Conservation (phyloP, 2,797 vertebrate species). For the Mareca penelope region DNA sequence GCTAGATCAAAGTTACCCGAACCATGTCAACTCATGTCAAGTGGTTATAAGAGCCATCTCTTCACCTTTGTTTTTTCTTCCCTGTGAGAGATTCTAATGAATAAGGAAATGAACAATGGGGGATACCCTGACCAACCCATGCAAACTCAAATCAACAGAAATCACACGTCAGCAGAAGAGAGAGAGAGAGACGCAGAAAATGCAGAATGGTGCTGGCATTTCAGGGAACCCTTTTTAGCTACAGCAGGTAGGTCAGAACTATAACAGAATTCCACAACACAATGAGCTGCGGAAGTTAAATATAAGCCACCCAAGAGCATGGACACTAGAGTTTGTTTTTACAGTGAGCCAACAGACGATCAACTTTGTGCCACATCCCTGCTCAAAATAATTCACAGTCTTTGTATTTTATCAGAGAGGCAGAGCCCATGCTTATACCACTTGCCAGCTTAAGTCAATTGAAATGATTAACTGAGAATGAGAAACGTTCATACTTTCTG, state of each 20-base stretch:
- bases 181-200: not conserved
- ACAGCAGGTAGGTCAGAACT: conserved; percentile 54
- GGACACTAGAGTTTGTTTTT: conserved; percentile 39
- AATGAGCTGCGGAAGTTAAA: conserved; percentile 47
- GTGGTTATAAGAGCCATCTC: not conserved
- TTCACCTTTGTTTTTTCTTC: not conserved
- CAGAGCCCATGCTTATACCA: not conserved
- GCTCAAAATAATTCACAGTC: conserved; percentile 35
- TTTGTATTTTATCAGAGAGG: conserved; percentile 28
- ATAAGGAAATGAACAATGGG: not conserved
- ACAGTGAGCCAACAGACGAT: not conserved
- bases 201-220: not conserved
- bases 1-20: not conserved
- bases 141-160: not conserved
- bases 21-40: not conserved
- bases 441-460: not conserved
- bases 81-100: not conserved
- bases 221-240: conserved; percentile 33
- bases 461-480: conserved; percentile 2
- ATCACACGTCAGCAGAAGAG: not conserved
- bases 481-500: not conserved
- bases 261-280: conserved; percentile 25
- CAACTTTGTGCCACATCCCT: conserved; percentile 4
- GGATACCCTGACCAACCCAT: not conserved
- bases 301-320: not conserved